These are phyloP conservation scores for Megaceryle torquata DNA, from an alignment of 2,113 vertebrate genomes.

Conservation along the genomic window DNA sequence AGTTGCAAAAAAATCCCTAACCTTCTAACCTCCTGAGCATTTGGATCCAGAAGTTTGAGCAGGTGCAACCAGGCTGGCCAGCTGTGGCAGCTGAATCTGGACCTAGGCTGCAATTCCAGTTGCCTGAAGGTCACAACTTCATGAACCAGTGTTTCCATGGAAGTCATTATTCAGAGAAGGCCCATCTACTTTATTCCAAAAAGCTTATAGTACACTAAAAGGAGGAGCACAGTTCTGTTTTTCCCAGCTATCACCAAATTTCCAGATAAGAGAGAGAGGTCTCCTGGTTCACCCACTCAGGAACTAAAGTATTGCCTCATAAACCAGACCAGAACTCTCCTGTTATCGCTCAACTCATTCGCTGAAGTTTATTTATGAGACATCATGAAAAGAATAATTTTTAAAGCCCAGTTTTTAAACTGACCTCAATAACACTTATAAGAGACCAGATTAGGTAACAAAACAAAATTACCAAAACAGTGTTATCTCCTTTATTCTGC, in stretches of 20 bases:
- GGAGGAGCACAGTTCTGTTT: neutral
- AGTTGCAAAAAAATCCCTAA: conserved; percentile 19
- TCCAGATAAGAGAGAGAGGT: neutral
- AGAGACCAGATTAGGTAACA: neutral
- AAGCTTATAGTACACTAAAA: neutral
- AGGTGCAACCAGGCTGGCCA: neutral
- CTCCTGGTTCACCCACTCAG: neutral
- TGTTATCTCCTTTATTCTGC: neutral
- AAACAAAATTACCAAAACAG: neutral
- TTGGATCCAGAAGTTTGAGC: neutral
- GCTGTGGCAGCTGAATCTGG: neutral
- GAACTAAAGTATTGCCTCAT: neutral
- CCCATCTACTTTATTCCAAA: conserved; percentile 14
- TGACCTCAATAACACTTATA: neutral
- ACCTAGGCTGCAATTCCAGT: neutral
- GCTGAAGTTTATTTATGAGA: conserved; percentile 10
- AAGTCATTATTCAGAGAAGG: neutral
- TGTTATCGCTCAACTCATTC: neutral
- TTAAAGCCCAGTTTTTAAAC: conserved; percentile 1
- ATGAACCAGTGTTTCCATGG: neutral
- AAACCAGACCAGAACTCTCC: conserved; percentile 8
- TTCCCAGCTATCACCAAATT: neutral
- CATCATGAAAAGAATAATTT: neutral
- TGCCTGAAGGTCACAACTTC: neutral
- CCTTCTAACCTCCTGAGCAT: neutral